Evolutionary conservation across 2,888 invertebrate species (phyloP), one percentile per base, ranked within the genome.

Genomic region (Drosophila fungiperda): DNA sequence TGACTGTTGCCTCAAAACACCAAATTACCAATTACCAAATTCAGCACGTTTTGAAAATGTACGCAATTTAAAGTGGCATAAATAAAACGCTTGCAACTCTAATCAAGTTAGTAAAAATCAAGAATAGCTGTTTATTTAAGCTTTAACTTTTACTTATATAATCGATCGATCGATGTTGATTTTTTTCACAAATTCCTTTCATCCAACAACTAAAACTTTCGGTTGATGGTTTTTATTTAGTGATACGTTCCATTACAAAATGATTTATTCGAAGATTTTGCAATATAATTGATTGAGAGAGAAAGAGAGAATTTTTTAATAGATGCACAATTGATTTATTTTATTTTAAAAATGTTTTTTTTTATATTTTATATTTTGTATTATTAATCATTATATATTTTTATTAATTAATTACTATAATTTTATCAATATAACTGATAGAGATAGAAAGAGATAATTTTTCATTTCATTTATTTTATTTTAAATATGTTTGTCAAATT

Each of bases 11-110:
- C 65, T 32, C 78, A 72, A 87, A 70, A 29, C 29, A 29, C 6
- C 68, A 81, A 78, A 74, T 72, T 59, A 67, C 55, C 82, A 65
- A 82, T 82, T 82, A 67, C 54, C 54, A 62, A 57, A 73, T 76
- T 50, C 49, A 54, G 20, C 84, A 78, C 60, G 67, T 59, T 72
- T 59, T 50, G 45, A 59, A 6, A 32, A 26, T 52, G 7, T 20
- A 1, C 26, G 1, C 1, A 29, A 50, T 40, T 52, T 40, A 35
- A 40, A 12, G 20, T 17, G 26, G 7, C 7, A 12, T 45, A 15
- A 20, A 15, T 8, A 1, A 52, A 45, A 12, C 12, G 7, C 15
- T 36, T 17, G 36, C 36, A 17, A 36, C 2, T 36, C 36, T 3
- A 17, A 17, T 36, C 15, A 15, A 1, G 12, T 45, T 7, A 20